A percentile compares a stretch with the other conserved stretches of the same genome.
phyloP scores from a whole-genome alignment of 2,797 vertebrate genomes.

The Siniperca undulata region DNA sequence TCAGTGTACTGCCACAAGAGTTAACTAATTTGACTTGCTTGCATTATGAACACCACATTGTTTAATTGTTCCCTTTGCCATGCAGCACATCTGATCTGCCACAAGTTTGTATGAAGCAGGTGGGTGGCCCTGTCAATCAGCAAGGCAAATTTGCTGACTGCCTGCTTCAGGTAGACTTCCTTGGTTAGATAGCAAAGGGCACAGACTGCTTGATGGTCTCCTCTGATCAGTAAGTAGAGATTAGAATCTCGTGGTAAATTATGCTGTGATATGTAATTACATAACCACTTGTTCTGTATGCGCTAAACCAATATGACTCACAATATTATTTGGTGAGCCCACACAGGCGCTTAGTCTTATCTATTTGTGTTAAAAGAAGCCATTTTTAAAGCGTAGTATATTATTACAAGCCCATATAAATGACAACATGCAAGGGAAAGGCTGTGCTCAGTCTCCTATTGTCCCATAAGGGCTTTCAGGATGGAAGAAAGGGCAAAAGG shows the following conservation, averaged over 20 bases:
- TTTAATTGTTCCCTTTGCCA: conserved; percentile 12
- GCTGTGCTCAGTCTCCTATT: conserved; percentile 36
- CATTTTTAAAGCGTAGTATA: conserved; percentile 13
- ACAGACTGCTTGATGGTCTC: conserved; percentile 11
- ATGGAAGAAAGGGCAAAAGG: conserved; percentile 31
- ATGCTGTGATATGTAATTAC: conserved; percentile 30
- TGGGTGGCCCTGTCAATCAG: conserved; percentile 22
- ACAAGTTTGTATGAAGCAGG: conserved; percentile 24
- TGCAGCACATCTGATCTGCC: neutral
- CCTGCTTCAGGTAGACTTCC: conserved; percentile 33
- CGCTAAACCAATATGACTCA: conserved; percentile 29
- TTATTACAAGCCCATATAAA: conserved; percentile 26
- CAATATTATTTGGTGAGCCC: conserved; percentile 25
- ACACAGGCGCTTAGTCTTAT: conserved; percentile 1
- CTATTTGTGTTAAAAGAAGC: conserved; percentile 13
- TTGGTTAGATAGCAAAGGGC: conserved; percentile 1
- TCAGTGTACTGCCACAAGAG: neutral
- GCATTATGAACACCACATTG: neutral
- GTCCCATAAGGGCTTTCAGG: conserved; percentile 22
- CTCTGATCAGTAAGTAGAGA: conserved; percentile 21
- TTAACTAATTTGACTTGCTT: neutral
- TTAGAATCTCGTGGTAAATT: conserved; percentile 20
- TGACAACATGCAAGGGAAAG: conserved; percentile 24
- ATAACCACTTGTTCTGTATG: conserved; percentile 26
- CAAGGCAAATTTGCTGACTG: neutral